phyloP scores from a whole-genome alignment of 2,888 invertebrate species.

The Lymantria monacha region DNA sequence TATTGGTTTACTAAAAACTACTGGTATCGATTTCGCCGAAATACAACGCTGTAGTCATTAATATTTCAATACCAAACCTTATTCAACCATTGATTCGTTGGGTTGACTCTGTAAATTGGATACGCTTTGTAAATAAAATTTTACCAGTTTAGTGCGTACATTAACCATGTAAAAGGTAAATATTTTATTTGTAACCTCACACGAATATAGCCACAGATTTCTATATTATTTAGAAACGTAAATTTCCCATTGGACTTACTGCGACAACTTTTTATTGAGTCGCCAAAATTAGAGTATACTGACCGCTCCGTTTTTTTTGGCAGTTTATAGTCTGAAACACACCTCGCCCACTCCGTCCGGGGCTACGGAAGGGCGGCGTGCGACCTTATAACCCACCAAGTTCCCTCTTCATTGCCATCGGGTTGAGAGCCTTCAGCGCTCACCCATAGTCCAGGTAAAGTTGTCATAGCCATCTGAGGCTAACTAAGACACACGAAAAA shows the following conservation, averaged over 20 bases:
- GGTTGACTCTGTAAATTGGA: neutral
- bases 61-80: neutral
- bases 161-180: conserved; percentile 7
- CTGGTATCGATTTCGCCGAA: neutral
- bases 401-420: no score
- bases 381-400: no score
- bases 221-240: neutral
- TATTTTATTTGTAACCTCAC: conserved; percentile 23
- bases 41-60: neutral
- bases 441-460: no score
- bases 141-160: conserved; percentile 3
- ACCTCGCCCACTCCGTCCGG: no score
- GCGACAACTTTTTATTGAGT: no score
- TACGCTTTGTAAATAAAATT: conserved; percentile 4
- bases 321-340: no score
- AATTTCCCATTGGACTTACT: neutral
- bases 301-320: no score
- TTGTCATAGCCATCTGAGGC: no score
- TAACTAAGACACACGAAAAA: no score
- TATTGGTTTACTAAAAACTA: neutral
- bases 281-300: no score
- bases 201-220: neutral
- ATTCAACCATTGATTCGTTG: neutral
- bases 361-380: no score
- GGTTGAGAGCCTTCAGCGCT: no score